phyloP scores from a whole-genome alignment of 2,113 vertebrate genomes.

The Muscicapa adusta region DNA sequence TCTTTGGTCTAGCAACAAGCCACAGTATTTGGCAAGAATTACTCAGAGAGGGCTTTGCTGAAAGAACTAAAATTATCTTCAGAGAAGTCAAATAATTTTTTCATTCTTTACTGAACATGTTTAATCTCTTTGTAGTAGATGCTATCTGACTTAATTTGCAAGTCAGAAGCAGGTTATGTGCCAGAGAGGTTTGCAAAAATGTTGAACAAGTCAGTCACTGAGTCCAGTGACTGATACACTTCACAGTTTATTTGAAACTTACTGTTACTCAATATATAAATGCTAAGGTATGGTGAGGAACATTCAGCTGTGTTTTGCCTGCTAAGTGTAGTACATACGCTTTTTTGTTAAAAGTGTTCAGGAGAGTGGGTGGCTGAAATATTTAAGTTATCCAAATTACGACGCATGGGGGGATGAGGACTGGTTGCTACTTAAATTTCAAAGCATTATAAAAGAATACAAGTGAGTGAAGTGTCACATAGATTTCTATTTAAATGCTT shows the following conservation, averaged over 20 bases:
- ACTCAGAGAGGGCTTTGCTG: background rate
- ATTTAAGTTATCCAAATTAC: conserved; percentile 51
- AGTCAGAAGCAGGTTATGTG: background rate
- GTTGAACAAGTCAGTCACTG: background rate
- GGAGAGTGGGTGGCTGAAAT: conserved; percentile 55
- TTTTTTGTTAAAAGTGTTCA: conserved; percentile 51
- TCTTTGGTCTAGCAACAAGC: background rate
- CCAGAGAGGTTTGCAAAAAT: background rate
- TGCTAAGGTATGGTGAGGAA: background rate
- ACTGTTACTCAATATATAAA: background rate
- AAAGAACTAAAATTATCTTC: background rate
- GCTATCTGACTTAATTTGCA: background rate
- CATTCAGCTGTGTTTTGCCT: conserved; percentile 46
- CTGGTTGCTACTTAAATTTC: conserved; percentile 32
- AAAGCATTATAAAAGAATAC: conserved; percentile 1
- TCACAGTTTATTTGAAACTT: background rate
- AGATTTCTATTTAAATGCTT: conserved; percentile 13
- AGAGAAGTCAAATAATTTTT: background rate
- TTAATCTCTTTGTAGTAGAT: background rate
- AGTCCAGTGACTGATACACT: background rate
- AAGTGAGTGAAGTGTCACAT: background rate
- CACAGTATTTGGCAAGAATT: background rate
- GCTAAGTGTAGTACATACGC: conserved; percentile 25
- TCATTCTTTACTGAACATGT: background rate
- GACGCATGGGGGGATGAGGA: background rate